These are phyloP conservation scores for Pterostichus madidus DNA, from an alignment of 2,888 invertebrate species.

Conservation along the genomic window DNA sequence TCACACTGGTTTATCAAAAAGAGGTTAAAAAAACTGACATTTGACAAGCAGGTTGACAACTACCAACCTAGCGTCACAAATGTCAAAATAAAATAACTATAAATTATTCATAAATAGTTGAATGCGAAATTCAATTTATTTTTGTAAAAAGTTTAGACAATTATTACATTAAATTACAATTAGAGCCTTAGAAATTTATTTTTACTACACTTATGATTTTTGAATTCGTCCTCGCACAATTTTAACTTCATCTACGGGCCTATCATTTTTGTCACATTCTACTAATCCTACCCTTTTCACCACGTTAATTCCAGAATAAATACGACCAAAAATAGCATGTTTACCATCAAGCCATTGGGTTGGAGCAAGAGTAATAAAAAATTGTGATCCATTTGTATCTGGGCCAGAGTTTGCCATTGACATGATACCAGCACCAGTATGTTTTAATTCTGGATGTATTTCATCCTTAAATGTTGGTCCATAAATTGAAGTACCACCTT, in stretches of 20 bases:
- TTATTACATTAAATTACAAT: slow-evolving; percentile 2
- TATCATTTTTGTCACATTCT: slow-evolving; percentile 95
- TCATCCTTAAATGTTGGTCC: slow-evolving; percentile 97
- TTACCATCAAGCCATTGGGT: slow-evolving; percentile 99
- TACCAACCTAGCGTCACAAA: too few relatives aligned
- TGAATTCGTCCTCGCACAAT: slow-evolving; percentile 82
- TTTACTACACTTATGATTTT: slow-evolving; percentile 73
- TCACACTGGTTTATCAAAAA: neutral
- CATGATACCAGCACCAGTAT: slow-evolving; percentile 93
- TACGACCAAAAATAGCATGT: slow-evolving; percentile 97
- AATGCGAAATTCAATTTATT: too few relatives aligned
- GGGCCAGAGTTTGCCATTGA: slow-evolving; percentile 99
- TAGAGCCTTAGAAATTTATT: slow-evolving; percentile 8
- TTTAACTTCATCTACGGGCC: slow-evolving; percentile 92
- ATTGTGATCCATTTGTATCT: slow-evolving; percentile 98
- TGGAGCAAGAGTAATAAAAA: slow-evolving; percentile 97
- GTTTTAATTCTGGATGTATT: slow-evolving; percentile 95
- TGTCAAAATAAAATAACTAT: too few relatives aligned
- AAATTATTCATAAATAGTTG: too few relatives aligned
- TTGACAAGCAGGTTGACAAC: slow-evolving; percentile 22
- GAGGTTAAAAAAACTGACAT: neutral
- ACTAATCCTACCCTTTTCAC: slow-evolving; percentile 95
- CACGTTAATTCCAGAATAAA: slow-evolving; percentile 92
- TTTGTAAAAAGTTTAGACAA: too few relatives aligned
- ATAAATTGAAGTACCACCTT: slow-evolving; percentile 98